These are phyloP conservation scores for Ooceraea biroi DNA, from an alignment of 1,140 invertebrate genomes.

Conservation along the genomic window DNA sequence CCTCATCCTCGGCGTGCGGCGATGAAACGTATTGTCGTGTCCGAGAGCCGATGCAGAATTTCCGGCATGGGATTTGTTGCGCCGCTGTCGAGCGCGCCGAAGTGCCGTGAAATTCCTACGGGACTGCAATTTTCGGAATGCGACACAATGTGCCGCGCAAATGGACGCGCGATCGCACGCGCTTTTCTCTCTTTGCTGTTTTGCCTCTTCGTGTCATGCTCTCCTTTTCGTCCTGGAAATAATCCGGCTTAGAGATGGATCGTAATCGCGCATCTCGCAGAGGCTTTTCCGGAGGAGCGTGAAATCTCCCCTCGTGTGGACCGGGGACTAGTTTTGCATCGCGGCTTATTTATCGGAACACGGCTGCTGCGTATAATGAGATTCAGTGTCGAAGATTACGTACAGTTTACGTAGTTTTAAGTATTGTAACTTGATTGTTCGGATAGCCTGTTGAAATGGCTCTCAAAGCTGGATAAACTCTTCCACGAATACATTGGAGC, in stretches of 20 bases:
- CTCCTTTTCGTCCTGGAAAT: constrained; percentile 7
- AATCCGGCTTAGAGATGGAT: constrained; percentile 46
- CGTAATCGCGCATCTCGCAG: constrained; percentile 9
- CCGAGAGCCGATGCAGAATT: constrained; percentile 33
- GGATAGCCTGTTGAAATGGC: too few relatives aligned
- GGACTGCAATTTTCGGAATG: constrained; percentile 57
- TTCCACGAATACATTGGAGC: not conserved
- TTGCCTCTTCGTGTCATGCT: too few relatives aligned
- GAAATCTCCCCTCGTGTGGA: not conserved
- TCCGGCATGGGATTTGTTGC: constrained; percentile 43
- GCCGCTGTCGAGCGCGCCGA: constrained; percentile 34
- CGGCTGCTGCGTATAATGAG: not conserved
- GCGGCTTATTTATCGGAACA: constrained; percentile 11
- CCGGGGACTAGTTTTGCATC: constrained; percentile 21
- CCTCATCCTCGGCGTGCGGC: constrained; percentile 25
- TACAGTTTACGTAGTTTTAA: too few relatives aligned
- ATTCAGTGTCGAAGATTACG: not conserved
- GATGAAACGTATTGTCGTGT: constrained; percentile 53
- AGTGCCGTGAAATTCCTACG: constrained; percentile 44
- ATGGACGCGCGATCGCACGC: constrained; percentile 15
- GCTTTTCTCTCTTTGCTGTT: not conserved
- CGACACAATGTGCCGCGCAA: constrained; percentile 22
- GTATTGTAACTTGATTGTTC: too few relatives aligned
- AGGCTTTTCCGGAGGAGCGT: not conserved
- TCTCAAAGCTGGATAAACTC: too few relatives aligned